A percentile compares a stretch with the other conserved stretches of the same genome.
Conservation (phyloP, 2,113 vertebrate genomes). For the Pogonocichla stellata region DNA sequence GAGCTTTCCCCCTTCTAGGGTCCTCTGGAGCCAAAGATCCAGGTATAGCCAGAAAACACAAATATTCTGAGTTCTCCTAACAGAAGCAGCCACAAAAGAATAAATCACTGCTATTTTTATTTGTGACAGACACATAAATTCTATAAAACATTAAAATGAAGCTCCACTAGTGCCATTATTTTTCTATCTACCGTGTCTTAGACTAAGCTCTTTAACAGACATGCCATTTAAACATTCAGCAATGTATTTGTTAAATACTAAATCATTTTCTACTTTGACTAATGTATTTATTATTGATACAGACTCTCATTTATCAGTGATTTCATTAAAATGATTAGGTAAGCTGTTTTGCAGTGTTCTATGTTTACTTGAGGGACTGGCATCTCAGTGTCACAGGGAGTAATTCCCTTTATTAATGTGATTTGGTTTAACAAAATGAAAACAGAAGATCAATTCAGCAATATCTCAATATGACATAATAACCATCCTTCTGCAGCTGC, state of each 20-base stretch:
- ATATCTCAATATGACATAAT: not conserved
- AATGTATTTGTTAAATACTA: not conserved
- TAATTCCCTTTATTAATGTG: not conserved
- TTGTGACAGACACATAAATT: constrained; percentile 27
- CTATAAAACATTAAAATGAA: not conserved
- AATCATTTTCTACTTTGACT: not conserved
- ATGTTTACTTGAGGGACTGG: not conserved
- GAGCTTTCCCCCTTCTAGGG: not conserved
- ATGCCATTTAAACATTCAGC: not conserved
- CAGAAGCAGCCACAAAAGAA: not conserved
- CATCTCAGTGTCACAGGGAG: not conserved
- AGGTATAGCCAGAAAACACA: constrained; percentile 21
- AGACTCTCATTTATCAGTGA: not conserved
- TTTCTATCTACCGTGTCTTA: not conserved
- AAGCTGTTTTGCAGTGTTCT: not conserved
- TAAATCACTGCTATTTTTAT: not conserved
- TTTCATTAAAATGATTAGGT: not conserved
- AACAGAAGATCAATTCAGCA: not conserved
- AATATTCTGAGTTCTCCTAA: not conserved
- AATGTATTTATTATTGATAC: not conserved
- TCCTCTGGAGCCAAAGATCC: not conserved
- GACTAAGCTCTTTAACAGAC: not conserved
- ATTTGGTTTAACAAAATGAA: not conserved
- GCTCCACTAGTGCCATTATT: not conserved
- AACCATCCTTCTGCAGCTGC: not conserved